Evolutionary conservation across 2,888 invertebrate species (phyloP), one percentile per base, ranked within the genome.

Genomic region (Poecilus cupreus): DNA sequence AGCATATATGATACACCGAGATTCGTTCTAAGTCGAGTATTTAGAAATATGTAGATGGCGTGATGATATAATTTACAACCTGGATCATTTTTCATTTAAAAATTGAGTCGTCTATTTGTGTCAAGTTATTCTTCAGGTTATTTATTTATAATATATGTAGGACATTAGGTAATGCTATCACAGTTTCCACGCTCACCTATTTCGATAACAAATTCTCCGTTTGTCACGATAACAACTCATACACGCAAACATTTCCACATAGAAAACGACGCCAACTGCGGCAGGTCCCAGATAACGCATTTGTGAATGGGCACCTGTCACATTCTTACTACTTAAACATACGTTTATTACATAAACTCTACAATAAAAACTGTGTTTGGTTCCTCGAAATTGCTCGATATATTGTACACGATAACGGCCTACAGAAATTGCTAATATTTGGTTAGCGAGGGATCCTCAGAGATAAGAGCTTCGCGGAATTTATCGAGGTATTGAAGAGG

Each of bases 271-370:
- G 72, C 72, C 46, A 24, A 49, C 3, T 11, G 26, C 10, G 49
- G 18, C 49, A 39, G 24, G 37, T 70, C 32, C 16, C 26, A 24
- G 70, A 79, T 79, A 79, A 78, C 26, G 22, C 1, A 18, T 70
- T 79, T 79, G 24, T 79, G 79, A 79, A 79, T 79, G 70, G 79
- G 13, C 70, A 79, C 70, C 79, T 79, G 79, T 79, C 79, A 54
- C 26, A 79, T 60, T 79, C 32, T 32, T 32, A 32, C 3, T 39
- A 68, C 5, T 24, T 68, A 18, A 54, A 68, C 39, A 79, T 54
- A 32, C 77, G 46, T 64, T 68, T 64, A 77, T 46, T 46, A 26
- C 37, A 51, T 70, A 70, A 26, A 68, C 37, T 51, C 13, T 16
- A 11, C 18, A 51, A 46, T 79, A 51, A 79, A 79, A 43, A 72